Percentiles rank a stretch among this genome's conserved stretches.
Evolutionary conservation across 2,888 invertebrate species (phyloP).

Genomic region (Entomobrya multifasciata): DNA sequence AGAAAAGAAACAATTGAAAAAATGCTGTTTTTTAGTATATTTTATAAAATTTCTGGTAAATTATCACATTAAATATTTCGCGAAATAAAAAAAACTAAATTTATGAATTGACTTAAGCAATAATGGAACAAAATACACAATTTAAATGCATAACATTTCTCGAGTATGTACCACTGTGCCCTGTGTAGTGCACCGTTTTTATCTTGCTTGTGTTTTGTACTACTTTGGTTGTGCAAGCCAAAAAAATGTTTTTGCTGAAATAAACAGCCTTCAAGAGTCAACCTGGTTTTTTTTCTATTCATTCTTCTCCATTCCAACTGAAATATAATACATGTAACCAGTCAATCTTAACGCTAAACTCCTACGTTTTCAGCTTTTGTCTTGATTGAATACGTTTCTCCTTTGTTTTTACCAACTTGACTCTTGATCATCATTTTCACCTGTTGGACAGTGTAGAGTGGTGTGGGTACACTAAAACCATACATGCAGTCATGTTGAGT

Average conservation of each 20-base stretch:
- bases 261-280: background rate
- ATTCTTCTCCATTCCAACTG: background rate
- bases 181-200: too few relatives aligned
- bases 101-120: too few relatives aligned
- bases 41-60: background rate
- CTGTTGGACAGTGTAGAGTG: too few relatives aligned
- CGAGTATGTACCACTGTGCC: background rate
- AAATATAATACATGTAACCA: background rate
- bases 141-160: too few relatives aligned
- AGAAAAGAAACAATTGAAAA: background rate
- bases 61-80: background rate
- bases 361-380: conserved; percentile 2
- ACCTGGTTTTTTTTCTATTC: background rate
- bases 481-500: conserved; percentile 5
- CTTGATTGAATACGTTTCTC: background rate
- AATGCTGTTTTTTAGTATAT: too few relatives aligned
- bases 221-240: too few relatives aligned
- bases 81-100: too few relatives aligned
- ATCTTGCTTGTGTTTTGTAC: too few relatives aligned
- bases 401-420: conserved; percentile 27
- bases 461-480: background rate
- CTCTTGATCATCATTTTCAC: background rate
- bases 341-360: background rate
- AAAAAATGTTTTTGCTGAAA: too few relatives aligned
- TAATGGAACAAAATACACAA: too few relatives aligned